phyloP scores from a whole-genome alignment of 37 sponge, comb jelly and placozoan genomes.

The Eunapius fragilis region DNA sequence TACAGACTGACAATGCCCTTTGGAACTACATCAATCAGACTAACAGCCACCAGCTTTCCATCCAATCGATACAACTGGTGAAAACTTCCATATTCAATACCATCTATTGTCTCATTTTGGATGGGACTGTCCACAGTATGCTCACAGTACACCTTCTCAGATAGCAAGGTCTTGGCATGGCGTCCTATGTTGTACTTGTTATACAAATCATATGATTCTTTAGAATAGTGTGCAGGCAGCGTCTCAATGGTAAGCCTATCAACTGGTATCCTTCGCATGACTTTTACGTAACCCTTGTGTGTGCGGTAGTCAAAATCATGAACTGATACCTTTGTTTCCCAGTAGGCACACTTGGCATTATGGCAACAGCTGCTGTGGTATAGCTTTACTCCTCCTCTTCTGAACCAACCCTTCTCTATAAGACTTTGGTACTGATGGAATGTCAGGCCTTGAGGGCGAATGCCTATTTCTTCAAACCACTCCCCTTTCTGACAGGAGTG shows the following conservation, averaged over 20 bases:
- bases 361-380: slow-evolving; percentile 74
- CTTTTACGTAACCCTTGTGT: slow-evolving; percentile 71
- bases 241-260: slow-evolving; percentile 59
- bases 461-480: slow-evolving; percentile 69
- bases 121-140: slow-evolving; percentile 83
- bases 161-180: slow-evolving; percentile 76
- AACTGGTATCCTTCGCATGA: slow-evolving; percentile 65
- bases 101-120: slow-evolving; percentile 44
- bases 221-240: slow-evolving; percentile 54
- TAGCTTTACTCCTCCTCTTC: slow-evolving; percentile 93
- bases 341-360: slow-evolving; percentile 64
- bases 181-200: slow-evolving; percentile 71
- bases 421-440: slow-evolving; percentile 78
- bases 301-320: slow-evolving; percentile 58
- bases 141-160: slow-evolving; percentile 74
- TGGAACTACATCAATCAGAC: no score
- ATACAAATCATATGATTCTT: slow-evolving; percentile 84
- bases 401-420: slow-evolving; percentile 85
- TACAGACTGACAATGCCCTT: no score
- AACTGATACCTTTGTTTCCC: slow-evolving; percentile 81
- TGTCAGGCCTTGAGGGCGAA: slow-evolving; percentile 67
- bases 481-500: slow-evolving; percentile 77
- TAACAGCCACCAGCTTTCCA: no score
- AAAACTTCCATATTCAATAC: slow-evolving; percentile 75
- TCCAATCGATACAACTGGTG: no score